A percentile compares a stretch with the other conserved stretches of the same genome.
These are phyloP conservation scores for Elymnias hypermnestra DNA, from an alignment of 1,140 invertebrate genomes.

Conservation along the genomic window DNA sequence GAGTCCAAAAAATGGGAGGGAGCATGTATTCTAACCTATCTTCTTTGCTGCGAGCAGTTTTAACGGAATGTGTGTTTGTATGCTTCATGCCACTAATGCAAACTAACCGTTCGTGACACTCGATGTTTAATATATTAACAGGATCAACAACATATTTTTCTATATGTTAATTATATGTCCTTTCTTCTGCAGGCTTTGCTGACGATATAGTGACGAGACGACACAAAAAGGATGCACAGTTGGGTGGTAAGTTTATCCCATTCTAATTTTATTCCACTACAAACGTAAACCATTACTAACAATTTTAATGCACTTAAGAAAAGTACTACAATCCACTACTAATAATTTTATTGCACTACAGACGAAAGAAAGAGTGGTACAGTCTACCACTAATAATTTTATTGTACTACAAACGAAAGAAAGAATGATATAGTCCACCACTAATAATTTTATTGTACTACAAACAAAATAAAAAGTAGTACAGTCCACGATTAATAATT, in stretches of 20 bases:
- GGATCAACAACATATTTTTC: not conserved
- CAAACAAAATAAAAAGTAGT: no score
- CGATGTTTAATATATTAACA: conserved; percentile 48
- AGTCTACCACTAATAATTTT: no score
- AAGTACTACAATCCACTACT: no score
- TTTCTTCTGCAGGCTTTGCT: conserved; percentile 61
- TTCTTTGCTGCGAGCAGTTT: conserved; percentile 38
- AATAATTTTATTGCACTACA: no score
- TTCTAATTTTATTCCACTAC: not conserved
- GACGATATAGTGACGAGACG: conserved; percentile 78
- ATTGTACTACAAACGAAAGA: no score
- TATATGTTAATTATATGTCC: conserved; percentile 7
- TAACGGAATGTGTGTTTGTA: conserved; percentile 58
- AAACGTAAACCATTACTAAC: no score
- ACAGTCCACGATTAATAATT: no score
- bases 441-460: no score
- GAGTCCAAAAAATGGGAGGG: conserved; percentile 24
- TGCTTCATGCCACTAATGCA: conserved; percentile 67
- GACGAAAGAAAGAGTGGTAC: no score
- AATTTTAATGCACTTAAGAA: no score
- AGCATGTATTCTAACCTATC: conserved; percentile 44
- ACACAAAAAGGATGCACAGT: conserved; percentile 77
- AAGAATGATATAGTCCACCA: no score
- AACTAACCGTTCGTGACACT: conserved; percentile 53
- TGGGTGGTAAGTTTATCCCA: conserved; percentile 53